A percentile compares a stretch with the other conserved stretches of the same genome.
Evolutionary conservation across 2,888 invertebrate species (phyloP).

Genomic region (Drosophila lutescens): DNA sequence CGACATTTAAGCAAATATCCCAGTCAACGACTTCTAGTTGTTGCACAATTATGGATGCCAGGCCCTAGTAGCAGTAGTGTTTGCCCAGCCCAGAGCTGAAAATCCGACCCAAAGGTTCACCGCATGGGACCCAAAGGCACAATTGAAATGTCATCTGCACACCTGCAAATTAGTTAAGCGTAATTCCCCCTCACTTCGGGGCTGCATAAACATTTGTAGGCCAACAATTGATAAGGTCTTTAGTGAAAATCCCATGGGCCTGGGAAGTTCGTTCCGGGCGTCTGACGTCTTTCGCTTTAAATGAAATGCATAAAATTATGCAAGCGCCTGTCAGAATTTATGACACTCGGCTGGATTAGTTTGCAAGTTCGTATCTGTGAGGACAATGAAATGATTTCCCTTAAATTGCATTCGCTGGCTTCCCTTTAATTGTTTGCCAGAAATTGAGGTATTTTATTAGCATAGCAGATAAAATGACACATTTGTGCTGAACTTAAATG

Average conservation of each 20-base stretch:
- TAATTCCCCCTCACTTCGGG: constrained; percentile 5
- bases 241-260: not conserved
- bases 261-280: constrained; percentile 2
- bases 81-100: not conserved
- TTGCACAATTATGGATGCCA: constrained; percentile 28
- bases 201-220: constrained; percentile 3
- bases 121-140: constrained; percentile 1
- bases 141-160: constrained; percentile 43
- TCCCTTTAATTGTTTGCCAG: not conserved
- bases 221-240: constrained; percentile 19
- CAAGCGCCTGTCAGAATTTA: constrained; percentile 25
- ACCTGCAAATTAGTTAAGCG: constrained; percentile 42
- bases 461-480: not conserved
- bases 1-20: constrained; percentile 37
- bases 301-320: constrained; percentile 43
- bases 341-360: constrained; percentile 25
- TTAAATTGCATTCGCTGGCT: constrained; percentile 1
- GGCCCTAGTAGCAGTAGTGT: not conserved
- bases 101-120: constrained; percentile 3
- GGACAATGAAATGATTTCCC: constrained; percentile 10
- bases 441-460: not conserved
- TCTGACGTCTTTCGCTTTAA: constrained; percentile 19
- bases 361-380: not conserved
- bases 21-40: constrained; percentile 36
- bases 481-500: not conserved